Percentiles rank a stretch among this genome's conserved stretches.
phyloP scores from a whole-genome alignment of 2,888 invertebrate species.

The Ormia ochracea region DNA sequence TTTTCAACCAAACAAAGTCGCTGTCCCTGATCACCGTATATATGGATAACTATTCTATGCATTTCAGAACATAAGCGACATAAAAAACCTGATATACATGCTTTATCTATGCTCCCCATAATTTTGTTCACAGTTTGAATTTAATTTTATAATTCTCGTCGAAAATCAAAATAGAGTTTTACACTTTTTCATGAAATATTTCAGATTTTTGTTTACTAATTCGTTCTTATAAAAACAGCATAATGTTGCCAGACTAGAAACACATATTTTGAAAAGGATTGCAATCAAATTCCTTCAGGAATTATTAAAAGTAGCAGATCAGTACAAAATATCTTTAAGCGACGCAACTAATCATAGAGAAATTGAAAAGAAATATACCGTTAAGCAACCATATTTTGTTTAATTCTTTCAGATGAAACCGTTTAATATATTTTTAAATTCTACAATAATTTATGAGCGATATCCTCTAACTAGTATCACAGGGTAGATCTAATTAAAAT shows the following conservation, averaged over 20 bases:
- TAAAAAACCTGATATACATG: conserved; percentile 88
- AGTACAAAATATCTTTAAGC: no score
- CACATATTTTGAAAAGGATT: background rate
- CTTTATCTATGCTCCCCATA: conserved; percentile 90
- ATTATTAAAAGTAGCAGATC: no score
- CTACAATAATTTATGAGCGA: no score
- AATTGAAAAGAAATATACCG: no score
- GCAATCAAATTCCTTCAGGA: no score
- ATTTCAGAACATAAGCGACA: conserved; percentile 91
- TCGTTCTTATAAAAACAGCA: background rate
- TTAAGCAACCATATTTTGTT: no score
- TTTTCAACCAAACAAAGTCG: conserved; percentile 86
- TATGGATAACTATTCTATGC: conserved; percentile 88
- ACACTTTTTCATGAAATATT: background rate
- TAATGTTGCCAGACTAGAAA: conserved; percentile 20
- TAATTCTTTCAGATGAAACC: no score
- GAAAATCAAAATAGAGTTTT: background rate
- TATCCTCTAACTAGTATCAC: no score
- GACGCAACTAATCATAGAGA: no score
- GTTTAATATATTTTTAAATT: no score
- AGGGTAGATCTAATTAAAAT: no score
- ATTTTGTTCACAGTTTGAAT: background rate
- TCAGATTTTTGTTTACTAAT: no score
- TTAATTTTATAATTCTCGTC: background rate
- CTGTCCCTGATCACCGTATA: conserved; percentile 88